Evolutionary conservation across 2,797 vertebrate genomes (phyloP).

Genomic region (Tapirus indicus): DNA sequence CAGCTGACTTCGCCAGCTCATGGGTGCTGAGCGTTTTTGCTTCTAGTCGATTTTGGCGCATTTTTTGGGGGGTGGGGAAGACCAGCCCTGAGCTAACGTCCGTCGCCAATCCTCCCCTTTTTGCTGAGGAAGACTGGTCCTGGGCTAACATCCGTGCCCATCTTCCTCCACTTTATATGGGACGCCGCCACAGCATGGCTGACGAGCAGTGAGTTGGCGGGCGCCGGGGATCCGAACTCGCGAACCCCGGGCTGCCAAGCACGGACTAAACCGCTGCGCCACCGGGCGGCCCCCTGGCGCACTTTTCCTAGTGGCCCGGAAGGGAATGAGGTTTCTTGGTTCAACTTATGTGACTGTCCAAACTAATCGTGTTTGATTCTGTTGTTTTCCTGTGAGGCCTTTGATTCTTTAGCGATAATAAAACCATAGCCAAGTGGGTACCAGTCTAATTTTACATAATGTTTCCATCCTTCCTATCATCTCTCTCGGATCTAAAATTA

Average conservation of each 20-base stretch:
- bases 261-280: no score
- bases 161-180: no score
- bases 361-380: background rate
- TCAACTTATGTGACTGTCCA: background rate
- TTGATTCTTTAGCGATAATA: background rate
- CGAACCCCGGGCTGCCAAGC: no score
- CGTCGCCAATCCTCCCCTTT: no score
- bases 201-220: no score
- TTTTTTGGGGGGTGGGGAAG: no score
- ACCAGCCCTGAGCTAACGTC: no score
- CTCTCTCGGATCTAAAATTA: background rate
- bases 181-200: no score
- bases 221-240: no score
- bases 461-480: background rate
- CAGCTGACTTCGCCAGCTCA: background rate
- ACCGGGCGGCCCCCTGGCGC: no score
- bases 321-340: background rate
- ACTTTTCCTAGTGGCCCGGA: background rate
- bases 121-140: no score
- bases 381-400: background rate
- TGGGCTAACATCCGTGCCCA: no score
- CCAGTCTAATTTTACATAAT: background rate
- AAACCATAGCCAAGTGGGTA: background rate
- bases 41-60: background rate
- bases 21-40: background rate